Conservation (phyloP, 2,888 invertebrate genomes). For the Lordiphosa fenestrarum region DNA sequence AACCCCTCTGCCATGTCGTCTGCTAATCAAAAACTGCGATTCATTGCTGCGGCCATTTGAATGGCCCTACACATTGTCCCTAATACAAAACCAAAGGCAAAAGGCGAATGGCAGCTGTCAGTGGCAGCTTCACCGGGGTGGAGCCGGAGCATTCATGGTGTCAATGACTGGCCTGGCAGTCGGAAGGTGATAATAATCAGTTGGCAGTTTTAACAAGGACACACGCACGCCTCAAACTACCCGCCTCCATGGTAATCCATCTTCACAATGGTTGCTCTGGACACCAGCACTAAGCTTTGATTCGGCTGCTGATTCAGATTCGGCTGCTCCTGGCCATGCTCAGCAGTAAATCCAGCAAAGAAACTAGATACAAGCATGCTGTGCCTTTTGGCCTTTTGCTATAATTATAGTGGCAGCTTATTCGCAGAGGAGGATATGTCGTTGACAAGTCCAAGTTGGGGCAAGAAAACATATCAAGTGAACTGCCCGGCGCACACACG, state of each 20-base stretch:
- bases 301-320: background rate
- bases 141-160: slow-evolving; percentile 32
- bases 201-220: slow-evolving; percentile 67
- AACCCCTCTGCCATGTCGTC: slow-evolving; percentile 16
- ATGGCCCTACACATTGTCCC: slow-evolving; percentile 13
- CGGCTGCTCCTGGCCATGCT: slow-evolving; percentile 16
- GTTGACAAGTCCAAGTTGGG: slow-evolving; percentile 54
- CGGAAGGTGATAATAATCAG: slow-evolving; percentile 70
- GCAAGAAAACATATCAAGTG: slow-evolving; percentile 57
- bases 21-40: slow-evolving; percentile 70
- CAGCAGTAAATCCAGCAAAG: slow-evolving; percentile 50
- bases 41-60: slow-evolving; percentile 54
- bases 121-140: slow-evolving; percentile 31
- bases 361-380: slow-evolving; percentile 61
- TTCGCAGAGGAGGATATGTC: slow-evolving; percentile 47
- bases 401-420: slow-evolving; percentile 65
- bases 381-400: slow-evolving; percentile 50
- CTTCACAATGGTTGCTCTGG: slow-evolving; percentile 65
- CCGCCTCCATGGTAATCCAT: slow-evolving; percentile 61
- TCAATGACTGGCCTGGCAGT: slow-evolving; percentile 57
- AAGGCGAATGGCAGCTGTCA: slow-evolving; percentile 42
- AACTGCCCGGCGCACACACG: slow-evolving; percentile 46
- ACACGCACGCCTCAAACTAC: slow-evolving; percentile 44
- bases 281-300: slow-evolving; percentile 30
- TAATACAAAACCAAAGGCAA: slow-evolving; percentile 24